Conservation (phyloP, 2,797 vertebrate genomes). For the Tragopan temminckii region DNA sequence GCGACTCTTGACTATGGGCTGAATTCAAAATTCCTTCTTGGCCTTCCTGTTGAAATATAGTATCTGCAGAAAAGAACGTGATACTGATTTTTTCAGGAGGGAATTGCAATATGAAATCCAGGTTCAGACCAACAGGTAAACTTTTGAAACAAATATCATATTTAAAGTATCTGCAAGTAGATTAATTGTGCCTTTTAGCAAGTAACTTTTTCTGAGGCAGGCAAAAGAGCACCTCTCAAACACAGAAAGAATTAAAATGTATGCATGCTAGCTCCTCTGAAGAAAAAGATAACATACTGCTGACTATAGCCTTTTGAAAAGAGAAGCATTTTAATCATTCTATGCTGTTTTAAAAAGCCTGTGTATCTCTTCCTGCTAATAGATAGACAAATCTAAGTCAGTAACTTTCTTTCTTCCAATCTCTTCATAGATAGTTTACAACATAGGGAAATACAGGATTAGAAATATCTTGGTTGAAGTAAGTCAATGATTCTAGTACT, state of each 20-base stretch:
- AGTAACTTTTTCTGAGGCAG: neutral
- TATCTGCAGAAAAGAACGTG: conserved; percentile 57
- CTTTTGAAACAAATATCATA: neutral
- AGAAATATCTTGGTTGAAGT: neutral
- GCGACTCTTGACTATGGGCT: conserved; percentile 48
- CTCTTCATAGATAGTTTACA: neutral
- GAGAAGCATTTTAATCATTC: neutral
- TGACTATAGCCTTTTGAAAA: neutral
- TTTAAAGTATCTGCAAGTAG: neutral
- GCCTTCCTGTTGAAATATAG: conserved; percentile 59
- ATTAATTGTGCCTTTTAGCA: neutral
- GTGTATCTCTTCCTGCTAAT: neutral
- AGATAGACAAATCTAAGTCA: neutral
- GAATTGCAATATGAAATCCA: neutral
- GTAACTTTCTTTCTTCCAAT: neutral
- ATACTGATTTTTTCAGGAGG: neutral
- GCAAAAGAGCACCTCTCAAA: neutral
- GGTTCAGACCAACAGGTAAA: neutral
- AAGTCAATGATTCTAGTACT: neutral
- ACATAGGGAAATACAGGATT: neutral
- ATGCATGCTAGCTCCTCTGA: neutral
- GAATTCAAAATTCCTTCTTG: conserved; percentile 57
- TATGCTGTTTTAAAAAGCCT: too few species aligned
- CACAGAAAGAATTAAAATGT: neutral
- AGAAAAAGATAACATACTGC: neutral